Evolutionary conservation across 1,140 invertebrate species (phyloP).

Genomic region (Leptinotarsa lineolata): DNA sequence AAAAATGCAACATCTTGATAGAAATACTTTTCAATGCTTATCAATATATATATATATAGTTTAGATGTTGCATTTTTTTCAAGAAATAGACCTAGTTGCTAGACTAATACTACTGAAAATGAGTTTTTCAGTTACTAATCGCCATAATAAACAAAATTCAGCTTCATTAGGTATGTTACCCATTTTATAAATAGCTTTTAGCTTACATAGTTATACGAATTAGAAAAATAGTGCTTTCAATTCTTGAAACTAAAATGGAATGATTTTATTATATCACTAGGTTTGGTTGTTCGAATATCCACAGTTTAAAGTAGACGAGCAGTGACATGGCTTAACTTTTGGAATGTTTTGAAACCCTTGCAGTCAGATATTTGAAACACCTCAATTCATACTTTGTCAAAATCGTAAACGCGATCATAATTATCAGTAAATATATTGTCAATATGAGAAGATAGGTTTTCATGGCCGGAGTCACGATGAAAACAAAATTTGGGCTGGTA

Average conservation of each 20-base stretch:
- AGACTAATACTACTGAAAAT: background rate
- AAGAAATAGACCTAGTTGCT: constrained; percentile 1
- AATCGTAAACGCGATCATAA: no score
- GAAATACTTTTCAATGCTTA: no score
- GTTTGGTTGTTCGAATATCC: background rate
- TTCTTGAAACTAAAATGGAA: background rate
- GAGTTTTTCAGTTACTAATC: constrained; percentile 3
- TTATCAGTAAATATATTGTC: no score
- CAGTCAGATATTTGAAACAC: no score
- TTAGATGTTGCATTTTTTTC: constrained; percentile 16
- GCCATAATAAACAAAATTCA: background rate
- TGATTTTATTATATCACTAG: background rate
- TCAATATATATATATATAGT: no score
- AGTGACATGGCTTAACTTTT: constrained; percentile 2
- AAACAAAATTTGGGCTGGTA: no score
- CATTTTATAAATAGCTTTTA: background rate
- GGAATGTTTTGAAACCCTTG: background rate
- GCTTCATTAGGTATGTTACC: constrained; percentile 3
- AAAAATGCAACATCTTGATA: constrained; percentile 20
- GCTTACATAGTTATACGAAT: background rate
- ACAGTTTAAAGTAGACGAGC: background rate
- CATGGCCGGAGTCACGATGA: no score
- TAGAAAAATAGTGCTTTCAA: background rate
- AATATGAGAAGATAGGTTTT: no score
- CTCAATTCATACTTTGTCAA: no score